Base-by-base conservation (phyloP, 2,113 vertebrate species). In the Ochotona princeps region DNA sequence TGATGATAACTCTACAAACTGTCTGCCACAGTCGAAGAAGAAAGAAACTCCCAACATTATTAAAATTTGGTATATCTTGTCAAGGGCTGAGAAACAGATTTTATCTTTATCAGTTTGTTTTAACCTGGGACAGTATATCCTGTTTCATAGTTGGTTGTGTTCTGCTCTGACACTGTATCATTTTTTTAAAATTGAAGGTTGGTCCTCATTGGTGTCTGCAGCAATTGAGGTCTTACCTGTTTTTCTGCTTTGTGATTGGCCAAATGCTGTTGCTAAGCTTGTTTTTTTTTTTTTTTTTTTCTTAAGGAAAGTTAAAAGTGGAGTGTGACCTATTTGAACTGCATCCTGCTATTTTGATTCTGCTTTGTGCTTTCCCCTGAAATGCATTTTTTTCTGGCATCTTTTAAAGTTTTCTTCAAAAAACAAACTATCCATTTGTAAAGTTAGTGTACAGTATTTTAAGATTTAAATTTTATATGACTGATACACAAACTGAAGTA, bases 221-320 rank as follows among this genome's bases (percentile, higher is more conserved):
- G 63, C 82, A 81, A 98, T 98, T 98, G 98, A 98, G 96, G 89
- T 95, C 96, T 98, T 95, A 97, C 97, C 96, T 98, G 98, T 99
- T 98, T 97, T 97, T 98, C 98, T 98, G 95, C 88, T 95, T 95
- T 95, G 90, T 97, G 98, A 98, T 98, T 99, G 98, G 98, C 96
- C 97, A 95, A 95, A 73, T 57, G 86, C 96, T 98, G 98, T 98
- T 98, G 72, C 98, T 98, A 98, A 97, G 98, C 98, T 98, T 97
- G 96, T 98, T 97, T 98, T 98, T 98, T 98, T 97, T 98, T 97
- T 98, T 98, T 98, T 98, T 97, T 97, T 97, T 97, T 97, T 97
- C 95, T 96, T 95, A 97, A 98, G 98, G 96, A 97, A 97, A 97
- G 97, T 97, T 98, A 98, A 97, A 97, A 98, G 97, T 98, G 98